Evolutionary conservation across 2,113 vertebrate species (phyloP).

Genomic region (Asarcornis scutulata): DNA sequence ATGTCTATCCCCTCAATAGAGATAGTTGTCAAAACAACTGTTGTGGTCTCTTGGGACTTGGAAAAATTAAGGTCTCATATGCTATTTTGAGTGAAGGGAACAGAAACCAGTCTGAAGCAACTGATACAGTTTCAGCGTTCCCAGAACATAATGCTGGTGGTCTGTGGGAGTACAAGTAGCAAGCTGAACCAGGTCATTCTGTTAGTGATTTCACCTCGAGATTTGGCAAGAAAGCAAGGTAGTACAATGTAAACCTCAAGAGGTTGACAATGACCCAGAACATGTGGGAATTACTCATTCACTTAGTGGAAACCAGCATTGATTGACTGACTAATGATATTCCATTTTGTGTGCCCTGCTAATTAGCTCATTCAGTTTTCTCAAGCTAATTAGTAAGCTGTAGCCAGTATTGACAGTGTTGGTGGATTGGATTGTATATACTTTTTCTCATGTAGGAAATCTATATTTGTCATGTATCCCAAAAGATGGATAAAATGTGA

Average conservation of each 20-base stretch:
- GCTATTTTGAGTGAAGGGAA: background rate
- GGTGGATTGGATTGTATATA: constrained; percentile 11
- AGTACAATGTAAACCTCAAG: background rate
- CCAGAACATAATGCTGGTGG: background rate
- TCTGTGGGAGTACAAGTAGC: background rate
- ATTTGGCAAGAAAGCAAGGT: background rate
- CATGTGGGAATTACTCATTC: constrained; percentile 12
- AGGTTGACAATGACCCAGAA: constrained; percentile 9
- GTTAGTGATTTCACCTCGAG: background rate
- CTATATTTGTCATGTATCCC: background rate
- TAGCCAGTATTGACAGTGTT: constrained; percentile 48
- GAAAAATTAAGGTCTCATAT: background rate
- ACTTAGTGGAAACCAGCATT: constrained; percentile 19
- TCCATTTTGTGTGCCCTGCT: constrained; percentile 48
- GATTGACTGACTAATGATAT: constrained; percentile 57
- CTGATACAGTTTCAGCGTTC: background rate
- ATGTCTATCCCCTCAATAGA: background rate
- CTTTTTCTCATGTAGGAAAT: constrained; percentile 27
- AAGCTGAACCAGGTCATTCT: background rate
- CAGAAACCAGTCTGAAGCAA: background rate
- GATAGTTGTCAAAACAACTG: background rate
- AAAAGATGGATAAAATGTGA: background rate
- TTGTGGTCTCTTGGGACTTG: background rate
- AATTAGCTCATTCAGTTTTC: constrained; percentile 54
- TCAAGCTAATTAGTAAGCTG: constrained; percentile 50